Evolutionary conservation across 1,140 invertebrate species (phyloP).

Genomic region (Batillaria attramentaria): DNA sequence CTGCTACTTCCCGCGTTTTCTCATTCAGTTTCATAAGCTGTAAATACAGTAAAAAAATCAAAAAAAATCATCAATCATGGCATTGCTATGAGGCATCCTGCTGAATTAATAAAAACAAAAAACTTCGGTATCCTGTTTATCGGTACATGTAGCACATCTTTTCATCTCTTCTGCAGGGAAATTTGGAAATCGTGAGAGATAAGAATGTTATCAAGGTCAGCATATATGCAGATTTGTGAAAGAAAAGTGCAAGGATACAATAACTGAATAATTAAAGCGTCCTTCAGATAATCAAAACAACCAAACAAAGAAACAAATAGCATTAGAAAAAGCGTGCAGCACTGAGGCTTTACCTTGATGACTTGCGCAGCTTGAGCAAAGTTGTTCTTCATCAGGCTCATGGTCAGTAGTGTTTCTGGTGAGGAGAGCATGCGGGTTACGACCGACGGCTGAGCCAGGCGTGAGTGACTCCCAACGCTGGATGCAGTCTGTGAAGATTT

Average conservation of each 20-base stretch:
- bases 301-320: too few species aligned
- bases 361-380: slow-evolving; percentile 64
- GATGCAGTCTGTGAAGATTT: not conserved
- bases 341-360: slow-evolving; percentile 66
- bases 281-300: not conserved
- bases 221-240: too few species aligned
- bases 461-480: not conserved
- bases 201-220: too few species aligned
- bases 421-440: slow-evolving; percentile 65
- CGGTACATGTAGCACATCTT: too few species aligned
- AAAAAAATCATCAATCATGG: too few species aligned
- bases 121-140: not conserved
- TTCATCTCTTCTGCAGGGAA: not conserved
- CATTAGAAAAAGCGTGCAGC: too few species aligned
- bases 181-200: too few species aligned
- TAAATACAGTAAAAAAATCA: slow-evolving; percentile 6
- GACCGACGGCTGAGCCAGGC: slow-evolving; percentile 43
- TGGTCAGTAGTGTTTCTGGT: slow-evolving; percentile 58
- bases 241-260: too few species aligned
- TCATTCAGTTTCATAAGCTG: slow-evolving; percentile 47
- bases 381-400: slow-evolving; percentile 62
- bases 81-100: too few species aligned
- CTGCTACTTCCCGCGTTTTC: slow-evolving; percentile 52
- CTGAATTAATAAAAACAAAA: not conserved
- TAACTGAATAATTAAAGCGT: not conserved